Evolutionary conservation across 2,888 invertebrate species (phyloP).

Genomic region (Yponomeuta sedellus): DNA sequence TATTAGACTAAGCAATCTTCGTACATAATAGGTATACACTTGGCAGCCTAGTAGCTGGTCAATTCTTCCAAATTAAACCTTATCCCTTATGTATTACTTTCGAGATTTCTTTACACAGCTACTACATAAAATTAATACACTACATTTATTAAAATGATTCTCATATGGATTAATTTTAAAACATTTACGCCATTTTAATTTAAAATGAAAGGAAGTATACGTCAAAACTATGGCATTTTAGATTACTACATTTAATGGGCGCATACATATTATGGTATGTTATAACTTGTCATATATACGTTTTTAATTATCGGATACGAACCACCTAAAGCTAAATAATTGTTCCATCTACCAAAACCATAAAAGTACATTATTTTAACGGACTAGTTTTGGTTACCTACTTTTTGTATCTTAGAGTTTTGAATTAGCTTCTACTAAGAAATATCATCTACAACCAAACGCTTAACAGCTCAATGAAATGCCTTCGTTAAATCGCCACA

Average conservation of each 20-base stretch:
- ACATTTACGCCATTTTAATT: no score
- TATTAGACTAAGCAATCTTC: constrained; percentile 6
- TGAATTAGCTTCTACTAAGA: not conserved
- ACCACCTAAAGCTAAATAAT: not conserved
- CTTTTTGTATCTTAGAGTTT: not conserved
- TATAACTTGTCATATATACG: not conserved
- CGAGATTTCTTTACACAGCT: not conserved
- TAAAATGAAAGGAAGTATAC: no score
- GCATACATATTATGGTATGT: no score
- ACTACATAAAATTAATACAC: not conserved
- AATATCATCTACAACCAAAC: not conserved
- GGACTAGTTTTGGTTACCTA: not conserved
- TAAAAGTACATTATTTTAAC: not conserved
- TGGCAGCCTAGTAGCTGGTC: constrained; percentile 43
- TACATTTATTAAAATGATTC: no score
- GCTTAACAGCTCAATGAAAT: not conserved
- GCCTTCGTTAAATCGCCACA: constrained; percentile 20
- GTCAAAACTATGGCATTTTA: no score
- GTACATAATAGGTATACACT: not conserved
- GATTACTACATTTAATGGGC: no score
- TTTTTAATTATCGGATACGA: not conserved
- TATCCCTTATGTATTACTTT: not conserved
- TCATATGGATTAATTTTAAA: no score
- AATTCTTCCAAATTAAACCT: constrained; percentile 22
- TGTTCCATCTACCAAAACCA: not conserved